These are phyloP conservation scores for Palaemon carinicauda DNA, from an alignment of 1,140 invertebrate genomes.

Conservation along the genomic window DNA sequence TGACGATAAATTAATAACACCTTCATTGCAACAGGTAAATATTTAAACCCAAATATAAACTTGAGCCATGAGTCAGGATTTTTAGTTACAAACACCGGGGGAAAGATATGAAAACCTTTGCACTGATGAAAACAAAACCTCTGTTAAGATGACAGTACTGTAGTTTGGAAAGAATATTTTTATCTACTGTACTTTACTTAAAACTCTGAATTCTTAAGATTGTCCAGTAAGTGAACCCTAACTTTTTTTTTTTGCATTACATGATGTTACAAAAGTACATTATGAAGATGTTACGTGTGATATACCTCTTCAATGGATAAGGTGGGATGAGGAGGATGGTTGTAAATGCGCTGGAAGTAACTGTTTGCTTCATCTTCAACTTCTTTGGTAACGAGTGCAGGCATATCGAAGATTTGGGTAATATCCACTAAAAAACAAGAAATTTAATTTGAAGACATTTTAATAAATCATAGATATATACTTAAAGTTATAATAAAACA, in stretches of 20 bases:
- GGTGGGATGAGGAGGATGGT: slow-evolving; percentile 82
- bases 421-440: slow-evolving; percentile 55
- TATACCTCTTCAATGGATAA: slow-evolving; percentile 64
- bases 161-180: no score
- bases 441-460: neutral
- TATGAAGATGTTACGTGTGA: neutral
- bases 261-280: neutral
- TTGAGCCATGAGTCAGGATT: no score
- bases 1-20: neutral
- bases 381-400: slow-evolving; percentile 76
- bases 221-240: no score
- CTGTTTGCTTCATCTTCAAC: slow-evolving; percentile 98
- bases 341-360: slow-evolving; percentile 98
- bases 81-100: no score
- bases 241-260: no score
- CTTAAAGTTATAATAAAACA: neutral
- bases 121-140: no score
- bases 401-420: slow-evolving; percentile 58
- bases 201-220: no score
- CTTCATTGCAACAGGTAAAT: no score
- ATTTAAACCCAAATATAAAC: no score
- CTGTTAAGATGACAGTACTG: no score
- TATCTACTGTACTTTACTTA: no score
- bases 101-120: no score
- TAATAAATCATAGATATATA: neutral